Base-by-base conservation (phyloP, 2,888 invertebrate genomes). In the Artemia sp. region DNA sequence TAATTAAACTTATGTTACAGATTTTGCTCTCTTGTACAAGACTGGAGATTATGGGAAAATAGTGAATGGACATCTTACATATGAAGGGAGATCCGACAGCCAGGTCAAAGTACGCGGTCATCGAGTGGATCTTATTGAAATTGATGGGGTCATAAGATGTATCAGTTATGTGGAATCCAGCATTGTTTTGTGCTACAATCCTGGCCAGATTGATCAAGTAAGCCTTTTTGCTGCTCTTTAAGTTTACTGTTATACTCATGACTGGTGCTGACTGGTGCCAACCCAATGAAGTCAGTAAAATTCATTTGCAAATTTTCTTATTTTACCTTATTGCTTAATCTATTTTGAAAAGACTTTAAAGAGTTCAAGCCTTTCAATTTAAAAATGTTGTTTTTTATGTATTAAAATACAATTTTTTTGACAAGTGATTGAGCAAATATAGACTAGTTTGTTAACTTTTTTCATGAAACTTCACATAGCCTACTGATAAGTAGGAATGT, bases 31-130 rank as follows among this genome's bases (percentile, higher is more conserved):
- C 50, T 80, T 92, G 0, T 92, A 89, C 78, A 85, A 87, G 70
- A 92, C 92, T 1, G 92, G 92, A 0, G 92, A 92, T 77, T 91
- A 85, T 74, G 92, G 88, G 0, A 83, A 84, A 12, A 79, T 90
- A 0, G 81, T 84, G 69, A 85, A 88, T 73, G 86, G 85, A 0
- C 82, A 83, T 9, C 78, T 92, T 50, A 78, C 85, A 70, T 74
- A 71, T 66, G 89, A 91, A 74, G 92, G 92, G 0, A 83, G 92
- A 52, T 88, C 87, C 0, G 91, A 92, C 78, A 88, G 90, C 0
- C 92, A 92, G 77, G 83, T 87, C 53, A 93, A 91, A 81, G 86
- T 91, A 70, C 82, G 91, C 66, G 93, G 93, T 0, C 89, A 92
- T 76, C 81, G 92, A 11, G 89, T 93, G 0, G 91, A 92, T 76